A percentile compares a stretch with the other conserved stretches of the same genome.
phyloP scores from a whole-genome alignment of 2,888 invertebrate species.

The Agriopis marginaria region DNA sequence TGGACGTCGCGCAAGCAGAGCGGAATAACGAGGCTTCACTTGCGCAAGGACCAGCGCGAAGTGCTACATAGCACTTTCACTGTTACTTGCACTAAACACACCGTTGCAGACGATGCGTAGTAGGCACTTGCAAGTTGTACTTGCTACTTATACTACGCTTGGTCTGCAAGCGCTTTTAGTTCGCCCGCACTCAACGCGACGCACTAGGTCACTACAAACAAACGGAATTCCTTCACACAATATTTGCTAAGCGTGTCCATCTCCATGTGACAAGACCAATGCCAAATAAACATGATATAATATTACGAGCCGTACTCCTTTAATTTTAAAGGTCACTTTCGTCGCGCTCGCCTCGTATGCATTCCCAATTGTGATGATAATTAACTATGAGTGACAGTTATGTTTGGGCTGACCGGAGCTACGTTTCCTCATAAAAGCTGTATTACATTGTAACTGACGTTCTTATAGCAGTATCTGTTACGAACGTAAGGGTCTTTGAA shows the following conservation, averaged over 20 bases:
- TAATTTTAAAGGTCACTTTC: slow-evolving; percentile 22
- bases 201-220: slow-evolving; percentile 33
- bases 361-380: slow-evolving; percentile 52
- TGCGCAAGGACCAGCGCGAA: too few species aligned
- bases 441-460: slow-evolving; percentile 38
- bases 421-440: slow-evolving; percentile 57
- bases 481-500: slow-evolving; percentile 14
- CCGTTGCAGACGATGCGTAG: too few species aligned
- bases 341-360: slow-evolving; percentile 35
- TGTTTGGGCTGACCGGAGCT: slow-evolving; percentile 51
- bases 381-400: slow-evolving; percentile 63
- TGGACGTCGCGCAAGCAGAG: too few species aligned
- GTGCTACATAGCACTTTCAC: too few species aligned
- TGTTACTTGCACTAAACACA: too few species aligned
- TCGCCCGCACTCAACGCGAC: slow-evolving; percentile 7
- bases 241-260: slow-evolving; percentile 41
- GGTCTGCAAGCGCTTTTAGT: not conserved
- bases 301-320: slow-evolving; percentile 1
- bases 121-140: too few species aligned
- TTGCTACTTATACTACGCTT: too few species aligned
- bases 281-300: slow-evolving; percentile 9
- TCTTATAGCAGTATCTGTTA: slow-evolving; percentile 27
- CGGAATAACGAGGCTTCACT: too few species aligned
- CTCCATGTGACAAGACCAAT: slow-evolving; percentile 30
- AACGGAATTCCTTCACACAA: slow-evolving; percentile 32